Percentiles rank a stretch among this genome's conserved stretches.
phyloP scores from a whole-genome alignment of 1,140 invertebrate genomes.

The Drosophila prosaltans region DNA sequence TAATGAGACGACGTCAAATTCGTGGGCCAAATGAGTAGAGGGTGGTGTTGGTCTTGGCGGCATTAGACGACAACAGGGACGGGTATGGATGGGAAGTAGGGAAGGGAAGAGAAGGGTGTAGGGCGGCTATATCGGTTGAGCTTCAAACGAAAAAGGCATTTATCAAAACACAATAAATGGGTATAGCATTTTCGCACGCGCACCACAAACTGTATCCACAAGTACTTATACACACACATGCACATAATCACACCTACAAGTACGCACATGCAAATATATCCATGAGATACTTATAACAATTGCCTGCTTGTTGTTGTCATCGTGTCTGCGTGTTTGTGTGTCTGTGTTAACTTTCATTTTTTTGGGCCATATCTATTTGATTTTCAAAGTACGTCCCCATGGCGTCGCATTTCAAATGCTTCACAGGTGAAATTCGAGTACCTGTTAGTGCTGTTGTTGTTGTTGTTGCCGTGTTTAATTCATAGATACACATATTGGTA shows the following conservation, averaged over 20 bases:
- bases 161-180: slow-evolving; percentile 64
- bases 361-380: slow-evolving; percentile 66
- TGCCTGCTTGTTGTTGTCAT: slow-evolving; percentile 56
- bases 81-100: slow-evolving; percentile 16
- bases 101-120: background rate
- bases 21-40: slow-evolving; percentile 59
- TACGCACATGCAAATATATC: slow-evolving; percentile 10
- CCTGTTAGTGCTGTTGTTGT: no score
- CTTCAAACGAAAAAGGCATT: slow-evolving; percentile 54
- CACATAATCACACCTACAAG: background rate
- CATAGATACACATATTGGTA: slow-evolving; percentile 64
- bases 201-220: slow-evolving; percentile 44
- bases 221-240: slow-evolving; percentile 36
- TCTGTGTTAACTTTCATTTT: slow-evolving; percentile 70
- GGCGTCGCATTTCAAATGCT: slow-evolving; percentile 6
- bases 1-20: slow-evolving; percentile 80
- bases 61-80: background rate
- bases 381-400: slow-evolving; percentile 70
- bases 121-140: slow-evolving; percentile 25
- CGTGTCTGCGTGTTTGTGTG: slow-evolving; percentile 25
- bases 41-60: slow-evolving; percentile 10
- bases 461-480: slow-evolving; percentile 73
- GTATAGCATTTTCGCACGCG: slow-evolving; percentile 62
- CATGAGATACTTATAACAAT: slow-evolving; percentile 39
- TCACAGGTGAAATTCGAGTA: slow-evolving; percentile 55